Evolutionary conservation across 1,140 invertebrate species (phyloP).

Genomic region (Plodia interpunctella): DNA sequence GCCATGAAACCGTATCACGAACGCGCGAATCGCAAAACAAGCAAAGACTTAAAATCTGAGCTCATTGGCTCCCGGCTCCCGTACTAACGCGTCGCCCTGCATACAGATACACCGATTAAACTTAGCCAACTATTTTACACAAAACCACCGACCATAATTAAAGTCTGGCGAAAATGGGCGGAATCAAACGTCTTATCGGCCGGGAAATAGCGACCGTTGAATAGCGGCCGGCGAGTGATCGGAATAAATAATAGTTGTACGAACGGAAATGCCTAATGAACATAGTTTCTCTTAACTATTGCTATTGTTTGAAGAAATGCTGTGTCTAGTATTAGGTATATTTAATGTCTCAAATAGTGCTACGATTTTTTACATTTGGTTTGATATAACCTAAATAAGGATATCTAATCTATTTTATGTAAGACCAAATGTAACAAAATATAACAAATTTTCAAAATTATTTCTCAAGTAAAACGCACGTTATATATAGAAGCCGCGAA

Average conservation of each 20-base stretch:
- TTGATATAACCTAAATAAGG: no score
- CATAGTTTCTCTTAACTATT: slow-evolving; percentile 46
- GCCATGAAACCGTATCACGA: background rate
- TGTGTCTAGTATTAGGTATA: background rate
- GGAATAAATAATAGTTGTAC: slow-evolving; percentile 72
- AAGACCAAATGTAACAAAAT: no score
- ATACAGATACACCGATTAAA: slow-evolving; percentile 73
- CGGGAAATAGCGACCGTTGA: slow-evolving; percentile 69
- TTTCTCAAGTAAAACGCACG: no score
- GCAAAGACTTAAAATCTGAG: slow-evolving; percentile 15
- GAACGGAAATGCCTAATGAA: slow-evolving; percentile 50
- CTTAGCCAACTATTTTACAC: slow-evolving; percentile 74
- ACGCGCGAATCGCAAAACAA: background rate
- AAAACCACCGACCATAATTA: slow-evolving; percentile 75
- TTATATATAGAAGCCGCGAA: no score
- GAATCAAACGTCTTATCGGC: slow-evolving; percentile 75
- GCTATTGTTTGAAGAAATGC: slow-evolving; percentile 17
- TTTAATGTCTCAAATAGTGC: no score
- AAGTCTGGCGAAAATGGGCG: slow-evolving; percentile 68
- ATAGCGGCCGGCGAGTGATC: slow-evolving; percentile 68
- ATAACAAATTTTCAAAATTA: no score
- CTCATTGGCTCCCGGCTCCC: slow-evolving; percentile 34
- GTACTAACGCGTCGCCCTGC: slow-evolving; percentile 46
- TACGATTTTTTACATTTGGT: no score
- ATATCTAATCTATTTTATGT: no score